Base-by-base conservation (phyloP, 2,113 vertebrate species). In the Thalassarche chlororhynchos region DNA sequence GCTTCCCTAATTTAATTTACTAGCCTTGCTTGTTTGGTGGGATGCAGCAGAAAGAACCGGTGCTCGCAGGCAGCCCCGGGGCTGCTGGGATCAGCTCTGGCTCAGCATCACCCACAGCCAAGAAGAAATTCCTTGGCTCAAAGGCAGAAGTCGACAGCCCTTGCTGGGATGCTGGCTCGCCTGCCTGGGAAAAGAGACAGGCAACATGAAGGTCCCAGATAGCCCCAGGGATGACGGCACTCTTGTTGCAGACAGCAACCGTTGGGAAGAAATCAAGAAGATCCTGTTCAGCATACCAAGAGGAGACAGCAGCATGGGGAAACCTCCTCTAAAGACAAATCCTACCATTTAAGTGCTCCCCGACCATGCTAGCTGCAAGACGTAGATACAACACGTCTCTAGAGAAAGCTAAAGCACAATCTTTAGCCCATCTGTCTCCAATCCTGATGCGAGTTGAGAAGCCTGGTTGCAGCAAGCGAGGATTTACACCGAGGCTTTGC, bases 1-100 rank as follows among this genome's bases (percentile, higher is more conserved):
- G 0, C 49, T 51, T 17, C 46, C n/a, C 57, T n/a, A 7, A 8
- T 7, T 38, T n/a, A 42, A 61, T 23, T 21, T 11, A 32, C 77
- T 17, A 57, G 69, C 89, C 40, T 3, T 8, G 51, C 72, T 65
- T 23, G 69, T 7, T 36, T 1, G 32, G 21, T 51, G 76, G 57
- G 66, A 75, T 7, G 8, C 3, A 1, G 44, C 8, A 42, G 28
- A 51, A 60, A 58, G 62, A 84, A 55, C 19, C 0, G 0, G 26
- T 5, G 42, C 23, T 57, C 42, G 2, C 0, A 0, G 46, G 57
- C 42, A 46, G 13, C 54, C 82, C 49, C 0, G 0, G 36, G 65
- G 94, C 51, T 42, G 21, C 34, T 0, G 0, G 80, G 57, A 79
- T 68, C 90, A 46, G 71, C 47, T 34, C 52, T 64, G 87, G 25